Percentiles rank a stretch among this genome's conserved stretches.
phyloP scores from a whole-genome alignment of 2,113 vertebrate species.

The Oenanthe oenanthe region DNA sequence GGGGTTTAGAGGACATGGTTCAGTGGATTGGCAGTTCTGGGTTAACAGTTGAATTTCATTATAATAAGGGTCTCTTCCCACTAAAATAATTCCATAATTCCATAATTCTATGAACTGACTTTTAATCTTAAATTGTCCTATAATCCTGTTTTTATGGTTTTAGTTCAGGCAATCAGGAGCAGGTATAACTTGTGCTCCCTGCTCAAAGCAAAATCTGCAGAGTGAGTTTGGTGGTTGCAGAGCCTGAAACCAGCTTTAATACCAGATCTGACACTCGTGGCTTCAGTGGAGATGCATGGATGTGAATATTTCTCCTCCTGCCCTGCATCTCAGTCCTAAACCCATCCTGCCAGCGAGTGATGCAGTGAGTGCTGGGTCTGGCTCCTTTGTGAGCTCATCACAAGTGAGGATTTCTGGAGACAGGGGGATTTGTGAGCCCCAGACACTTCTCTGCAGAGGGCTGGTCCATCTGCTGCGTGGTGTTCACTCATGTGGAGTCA shows the following conservation, averaged over 20 bases:
- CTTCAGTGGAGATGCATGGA: accelerated
- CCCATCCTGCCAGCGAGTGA: accelerated
- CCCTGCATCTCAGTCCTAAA: not conserved
- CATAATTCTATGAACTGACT: not conserved
- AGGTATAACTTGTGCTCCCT: not conserved
- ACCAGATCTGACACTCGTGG: accelerated
- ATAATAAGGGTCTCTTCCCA: not conserved
- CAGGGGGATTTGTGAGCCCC: not conserved
- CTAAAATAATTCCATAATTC: not conserved
- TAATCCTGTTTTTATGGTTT: not conserved
- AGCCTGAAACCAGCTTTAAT: not conserved
- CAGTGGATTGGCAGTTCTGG: not conserved
- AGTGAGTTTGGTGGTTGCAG: not conserved
- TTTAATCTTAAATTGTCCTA: not conserved
- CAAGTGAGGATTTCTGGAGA: not conserved
- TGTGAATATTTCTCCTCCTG: not conserved
- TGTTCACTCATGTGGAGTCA: not conserved
- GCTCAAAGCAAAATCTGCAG: not conserved
- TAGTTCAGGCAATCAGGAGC: not conserved
- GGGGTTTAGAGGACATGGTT: not conserved
- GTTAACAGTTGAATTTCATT: not conserved
- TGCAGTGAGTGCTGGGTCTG: not conserved
- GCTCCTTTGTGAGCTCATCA: not conserved
- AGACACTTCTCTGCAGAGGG: not conserved
- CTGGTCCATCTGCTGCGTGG: not conserved